phyloP scores from a whole-genome alignment of 2,888 invertebrate genomes.

The Ypsolopha sequella region DNA sequence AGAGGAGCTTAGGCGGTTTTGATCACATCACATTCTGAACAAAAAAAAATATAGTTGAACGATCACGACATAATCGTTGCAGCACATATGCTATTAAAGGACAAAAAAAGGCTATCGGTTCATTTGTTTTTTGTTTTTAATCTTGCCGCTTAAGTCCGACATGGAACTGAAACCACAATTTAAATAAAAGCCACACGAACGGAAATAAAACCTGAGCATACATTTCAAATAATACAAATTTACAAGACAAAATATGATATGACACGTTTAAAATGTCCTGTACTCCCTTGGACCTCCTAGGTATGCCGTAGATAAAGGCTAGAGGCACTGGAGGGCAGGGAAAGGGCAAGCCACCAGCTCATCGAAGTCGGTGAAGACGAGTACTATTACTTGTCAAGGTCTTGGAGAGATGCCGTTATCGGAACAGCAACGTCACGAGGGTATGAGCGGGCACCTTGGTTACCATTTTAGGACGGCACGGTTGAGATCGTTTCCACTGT shows the following conservation, averaged over 20 bases:
- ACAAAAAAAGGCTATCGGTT: not conserved
- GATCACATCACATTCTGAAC: no score
- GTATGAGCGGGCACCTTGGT: not conserved
- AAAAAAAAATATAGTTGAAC: no score
- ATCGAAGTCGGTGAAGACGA: not conserved
- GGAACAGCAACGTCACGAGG: conserved; percentile 57
- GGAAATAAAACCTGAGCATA: no score
- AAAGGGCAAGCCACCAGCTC: not conserved
- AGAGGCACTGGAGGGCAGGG: not conserved
- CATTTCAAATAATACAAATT: no score
- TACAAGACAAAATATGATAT: no score
- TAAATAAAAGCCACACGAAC: no score
- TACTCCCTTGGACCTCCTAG: not conserved
- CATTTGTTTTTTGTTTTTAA: not conserved
- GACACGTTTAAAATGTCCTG: no score
- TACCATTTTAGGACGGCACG: conserved; percentile 2
- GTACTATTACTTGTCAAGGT: conserved; percentile 38
- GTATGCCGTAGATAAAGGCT: not conserved
- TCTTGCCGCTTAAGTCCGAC: no score
- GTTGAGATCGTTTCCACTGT: conserved; percentile 4
- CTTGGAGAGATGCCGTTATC: conserved; percentile 52
- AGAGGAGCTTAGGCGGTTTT: not conserved
- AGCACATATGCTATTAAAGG: conserved; percentile 13
- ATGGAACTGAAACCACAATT: no score
- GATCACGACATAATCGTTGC: conserved; percentile 7